Evolutionary conservation across 2,888 invertebrate genomes (phyloP).

Genomic region (Psylliodes chrysocephalus): DNA sequence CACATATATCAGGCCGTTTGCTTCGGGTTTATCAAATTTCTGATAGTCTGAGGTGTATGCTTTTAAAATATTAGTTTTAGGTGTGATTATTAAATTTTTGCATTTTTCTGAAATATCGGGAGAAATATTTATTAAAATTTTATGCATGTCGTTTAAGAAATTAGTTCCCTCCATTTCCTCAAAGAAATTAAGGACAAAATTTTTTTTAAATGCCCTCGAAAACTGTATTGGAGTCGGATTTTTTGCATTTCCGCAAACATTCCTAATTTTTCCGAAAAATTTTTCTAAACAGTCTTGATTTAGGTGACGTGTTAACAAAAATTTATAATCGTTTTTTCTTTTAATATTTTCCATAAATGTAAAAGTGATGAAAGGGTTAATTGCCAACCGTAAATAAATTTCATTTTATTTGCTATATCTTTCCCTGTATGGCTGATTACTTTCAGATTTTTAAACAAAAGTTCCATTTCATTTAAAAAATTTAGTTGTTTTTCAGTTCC

Average conservation of each 20-base stretch:
- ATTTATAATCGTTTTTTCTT: slow-evolving; percentile 20
- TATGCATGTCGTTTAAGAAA: slow-evolving; percentile 37
- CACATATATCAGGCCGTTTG: no score
- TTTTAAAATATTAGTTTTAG: neutral
- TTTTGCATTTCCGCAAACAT: slow-evolving; percentile 35
- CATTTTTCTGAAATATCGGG: slow-evolving; percentile 26
- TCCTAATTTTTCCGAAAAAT: slow-evolving; percentile 44
- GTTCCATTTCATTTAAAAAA: slow-evolving; percentile 25
- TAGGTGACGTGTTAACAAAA: slow-evolving; percentile 38
- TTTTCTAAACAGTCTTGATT: slow-evolving; percentile 44
- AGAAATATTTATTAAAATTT: slow-evolving; percentile 37
- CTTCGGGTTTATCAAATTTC: neutral
- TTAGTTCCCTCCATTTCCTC: slow-evolving; percentile 34
- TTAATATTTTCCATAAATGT: slow-evolving; percentile 28
- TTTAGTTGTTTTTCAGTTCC: slow-evolving; percentile 26
- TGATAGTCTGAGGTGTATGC: neutral
- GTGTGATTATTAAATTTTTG: neutral
- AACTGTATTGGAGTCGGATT: slow-evolving; percentile 42
- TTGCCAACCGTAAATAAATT: slow-evolving; percentile 34
- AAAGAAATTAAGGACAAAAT: slow-evolving; percentile 37
- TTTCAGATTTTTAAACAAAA: no score
- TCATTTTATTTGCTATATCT: slow-evolving; percentile 29
- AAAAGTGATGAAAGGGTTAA: slow-evolving; percentile 24
- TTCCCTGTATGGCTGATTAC: slow-evolving; percentile 7
- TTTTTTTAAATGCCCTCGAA: slow-evolving; percentile 41